phyloP scores from a whole-genome alignment of 2,888 invertebrate genomes.

The Drosophila falleni region DNA sequence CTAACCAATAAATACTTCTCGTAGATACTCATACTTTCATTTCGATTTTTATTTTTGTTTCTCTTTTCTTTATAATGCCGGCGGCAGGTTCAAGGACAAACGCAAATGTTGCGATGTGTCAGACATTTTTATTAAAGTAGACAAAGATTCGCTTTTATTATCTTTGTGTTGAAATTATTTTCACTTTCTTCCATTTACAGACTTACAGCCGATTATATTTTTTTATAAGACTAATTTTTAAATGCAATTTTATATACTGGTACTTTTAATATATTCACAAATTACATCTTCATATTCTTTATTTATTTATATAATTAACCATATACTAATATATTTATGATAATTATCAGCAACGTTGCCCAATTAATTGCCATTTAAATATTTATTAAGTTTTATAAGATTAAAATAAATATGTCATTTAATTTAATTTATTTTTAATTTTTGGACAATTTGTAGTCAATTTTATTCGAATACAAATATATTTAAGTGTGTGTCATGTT shows the following conservation, averaged over 20 bases:
- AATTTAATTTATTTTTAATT: neutral
- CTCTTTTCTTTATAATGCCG: slow-evolving; percentile 9
- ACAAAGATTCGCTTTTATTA: neutral
- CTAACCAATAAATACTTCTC: slow-evolving; percentile 63
- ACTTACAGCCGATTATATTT: no score
- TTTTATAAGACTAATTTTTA: no score
- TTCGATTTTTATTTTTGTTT: slow-evolving; percentile 7
- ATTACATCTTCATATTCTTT: no score
- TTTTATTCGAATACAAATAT: neutral
- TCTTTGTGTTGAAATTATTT: no score
- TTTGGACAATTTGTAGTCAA: neutral
- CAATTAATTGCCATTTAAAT: neutral
- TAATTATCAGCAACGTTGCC: no score
- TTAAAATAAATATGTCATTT: neutral
- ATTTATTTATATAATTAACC: no score
- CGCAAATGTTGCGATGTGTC: slow-evolving; percentile 25
- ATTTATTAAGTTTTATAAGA: neutral
- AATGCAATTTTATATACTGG: no score
- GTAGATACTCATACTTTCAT: slow-evolving; percentile 45
- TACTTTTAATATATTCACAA: no score
- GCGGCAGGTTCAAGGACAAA: slow-evolving; percentile 72
- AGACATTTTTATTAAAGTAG: neutral
- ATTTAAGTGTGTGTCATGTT: slow-evolving; percentile 25
- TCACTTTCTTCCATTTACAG: no score
- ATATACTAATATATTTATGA: no score